Conservation (phyloP, 2,113 vertebrate genomes). For the Cynocephalus volans region DNA sequence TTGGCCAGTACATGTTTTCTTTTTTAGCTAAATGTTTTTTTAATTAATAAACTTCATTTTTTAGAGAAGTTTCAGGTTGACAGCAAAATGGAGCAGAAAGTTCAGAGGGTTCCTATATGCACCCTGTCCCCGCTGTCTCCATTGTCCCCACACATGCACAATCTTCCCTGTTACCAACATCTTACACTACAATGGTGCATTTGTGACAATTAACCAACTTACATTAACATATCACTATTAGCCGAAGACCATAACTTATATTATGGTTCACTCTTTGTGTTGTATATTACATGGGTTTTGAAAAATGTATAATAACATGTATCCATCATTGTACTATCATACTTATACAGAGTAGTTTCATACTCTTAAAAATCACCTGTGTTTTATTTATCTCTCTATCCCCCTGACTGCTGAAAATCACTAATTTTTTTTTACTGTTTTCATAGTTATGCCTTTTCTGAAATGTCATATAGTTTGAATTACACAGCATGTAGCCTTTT, state of each 20-base stretch:
- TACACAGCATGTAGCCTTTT: neutral
- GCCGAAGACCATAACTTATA: neutral
- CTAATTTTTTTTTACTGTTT: neutral
- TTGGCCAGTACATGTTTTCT: neutral
- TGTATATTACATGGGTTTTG: neutral
- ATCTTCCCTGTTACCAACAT: neutral
- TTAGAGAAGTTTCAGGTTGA: neutral
- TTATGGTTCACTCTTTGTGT: neutral
- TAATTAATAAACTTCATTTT: neutral
- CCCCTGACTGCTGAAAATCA: neutral
- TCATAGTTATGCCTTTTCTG: neutral
- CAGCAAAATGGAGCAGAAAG: neutral
- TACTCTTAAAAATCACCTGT: neutral
- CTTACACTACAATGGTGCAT: neutral
- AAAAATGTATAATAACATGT: neutral
- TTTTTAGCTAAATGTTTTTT: neutral
- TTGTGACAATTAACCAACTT: neutral
- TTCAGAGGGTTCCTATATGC: neutral
- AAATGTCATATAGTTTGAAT: neutral
- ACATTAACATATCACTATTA: neutral
- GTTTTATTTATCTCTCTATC: neutral
- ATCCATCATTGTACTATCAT: neutral
- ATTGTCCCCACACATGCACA: neutral
- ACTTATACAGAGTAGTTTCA: neutral
- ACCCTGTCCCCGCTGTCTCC: neutral